Evolutionary conservation across 2,113 vertebrate genomes (phyloP), one percentile per base, ranked within the genome.

Genomic region (Arizona elegans): DNA sequence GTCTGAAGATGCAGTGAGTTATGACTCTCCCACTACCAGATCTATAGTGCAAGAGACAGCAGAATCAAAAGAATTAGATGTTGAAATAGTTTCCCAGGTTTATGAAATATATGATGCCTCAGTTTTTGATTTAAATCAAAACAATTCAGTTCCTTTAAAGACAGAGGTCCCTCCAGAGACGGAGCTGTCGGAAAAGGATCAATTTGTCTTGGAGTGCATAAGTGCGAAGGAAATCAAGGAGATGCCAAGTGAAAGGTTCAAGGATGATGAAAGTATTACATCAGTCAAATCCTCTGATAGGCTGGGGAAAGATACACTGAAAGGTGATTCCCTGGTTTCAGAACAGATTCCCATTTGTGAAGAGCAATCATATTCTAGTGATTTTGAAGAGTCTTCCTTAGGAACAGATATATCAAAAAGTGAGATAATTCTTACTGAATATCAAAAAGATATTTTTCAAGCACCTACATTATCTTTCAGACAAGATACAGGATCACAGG

Each of bases 11-110:
- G 92, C 94, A 90, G 94, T 96, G 38, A 95, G 1, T 88, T 94
- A 96, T 90, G 95, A 96, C 88, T 96, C 93, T 6, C 12, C 90
- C 88, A 97, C 94, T 95, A 94, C 95, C 47, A 97, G 96, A 94
- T 98, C 98, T 91, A 98, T 98, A 93, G 95, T 98, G 94, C 95
- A 97, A 91, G 98, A 99, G 94, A 98, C 98, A 8, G 89, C 98
- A 93, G 97, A 97, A 21, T 97, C 96, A 0, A 96, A 98, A 65
- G 95, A 97, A 19, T 97, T 93, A 38, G 93, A 94, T 38, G 93
- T 75, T 89, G 96, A 97, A 92, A 92, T 93, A 88, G 91, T 87
- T 91, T 86, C 13, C 7, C 95, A 96, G 65, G 94, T 92, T 58
- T 92, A 96, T n/a, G 91, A 95, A 92, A 92, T 96, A 97, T 96